Base-by-base conservation (phyloP, 2,888 invertebrate species). In the Lasioglossum vierecki region DNA sequence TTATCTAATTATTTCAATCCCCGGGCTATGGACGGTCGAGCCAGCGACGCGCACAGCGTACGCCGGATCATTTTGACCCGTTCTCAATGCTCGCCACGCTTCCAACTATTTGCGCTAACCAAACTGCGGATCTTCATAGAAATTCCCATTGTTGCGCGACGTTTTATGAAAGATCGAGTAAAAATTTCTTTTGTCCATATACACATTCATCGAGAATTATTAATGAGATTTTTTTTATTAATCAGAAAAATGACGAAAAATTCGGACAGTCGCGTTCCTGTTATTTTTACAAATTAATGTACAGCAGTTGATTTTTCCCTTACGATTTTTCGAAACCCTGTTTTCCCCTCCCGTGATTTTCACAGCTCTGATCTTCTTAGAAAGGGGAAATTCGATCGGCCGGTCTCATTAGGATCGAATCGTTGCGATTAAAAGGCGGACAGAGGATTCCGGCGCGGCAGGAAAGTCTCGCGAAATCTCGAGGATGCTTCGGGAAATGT, bases 1-100 rank as follows among this genome's bases (percentile, higher is more conserved):
- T 78, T 60, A 63, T 63, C 60, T 30, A 82, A 84, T 74, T 82
- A 82, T 71, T 78, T 53, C 30, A 68, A 84, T 53, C 60, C 70
- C 41, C 60, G 60, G 30, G 44, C 63, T 35, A 46, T 8, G 49
- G 46, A 46, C 60, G 30, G 60, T 63, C 60, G 60, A 63, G 30
- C 6, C 6, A 30, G 60, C 60, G 15, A 15, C 60, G 60, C 60
- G 30, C 2, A 26, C 26, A 15, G 26, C 60, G 60, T 6, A 63
- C n/a, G 30, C 26, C 6, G 60, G 60, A 30, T 63, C 26, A 63
- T 26, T 63, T 63, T 63, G 60, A 30, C 15, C 60, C 60, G 26
- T 6, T 26, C 13, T 26, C 26, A 26, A 26, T 60, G 26, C 26
- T 5, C 13, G 5, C 26, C 13, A 60, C 15, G 26, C 26, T 15